Evolutionary conservation across 2,113 vertebrate genomes (phyloP).

Genomic region (Hoplias malabaricus): DNA sequence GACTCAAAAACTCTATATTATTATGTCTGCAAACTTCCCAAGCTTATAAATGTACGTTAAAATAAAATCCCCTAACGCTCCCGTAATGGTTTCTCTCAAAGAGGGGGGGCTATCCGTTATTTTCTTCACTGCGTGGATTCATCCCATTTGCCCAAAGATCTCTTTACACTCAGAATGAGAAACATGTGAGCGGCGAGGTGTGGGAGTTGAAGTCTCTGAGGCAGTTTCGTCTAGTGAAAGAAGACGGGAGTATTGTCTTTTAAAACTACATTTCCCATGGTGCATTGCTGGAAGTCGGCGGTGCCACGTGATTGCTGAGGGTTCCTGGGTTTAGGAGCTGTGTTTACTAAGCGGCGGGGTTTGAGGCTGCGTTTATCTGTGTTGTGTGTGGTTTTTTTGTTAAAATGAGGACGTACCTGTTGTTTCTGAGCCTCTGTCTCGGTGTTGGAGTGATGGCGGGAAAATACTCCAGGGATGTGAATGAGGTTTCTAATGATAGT

Average conservation of each 20-base stretch:
- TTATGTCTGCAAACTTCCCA: too few species aligned
- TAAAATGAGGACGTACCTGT: slow-evolving; percentile 53
- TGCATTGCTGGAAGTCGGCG: not conserved
- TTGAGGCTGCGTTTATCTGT: not conserved
- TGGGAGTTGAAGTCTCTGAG: slow-evolving; percentile 39
- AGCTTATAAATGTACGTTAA: too few species aligned
- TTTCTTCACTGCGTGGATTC: slow-evolving; percentile 41
- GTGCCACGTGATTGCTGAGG: slow-evolving; percentile 28
- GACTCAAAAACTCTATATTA: too few species aligned
- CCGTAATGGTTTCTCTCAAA: not conserved
- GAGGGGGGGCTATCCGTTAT: slow-evolving; percentile 3
- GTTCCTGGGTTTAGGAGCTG: slow-evolving; percentile 18
- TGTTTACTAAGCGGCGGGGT: not conserved
- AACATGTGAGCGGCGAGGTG: not conserved
- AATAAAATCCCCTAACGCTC: too few species aligned
- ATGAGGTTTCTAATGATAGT: slow-evolving; percentile 68
- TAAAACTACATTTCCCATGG: slow-evolving; percentile 63
- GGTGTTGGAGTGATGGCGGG: slow-evolving; percentile 63
- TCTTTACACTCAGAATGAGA: not conserved
- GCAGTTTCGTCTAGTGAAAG: not conserved
- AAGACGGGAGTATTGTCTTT: accelerated
- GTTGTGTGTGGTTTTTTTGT: not conserved
- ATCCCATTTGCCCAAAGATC: slow-evolving; percentile 45
- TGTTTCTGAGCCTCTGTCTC: slow-evolving; percentile 56
- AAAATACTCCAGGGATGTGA: slow-evolving; percentile 86